Evolutionary conservation across 2,797 vertebrate genomes (phyloP).

Genomic region (Poeciliopsis turneri): DNA sequence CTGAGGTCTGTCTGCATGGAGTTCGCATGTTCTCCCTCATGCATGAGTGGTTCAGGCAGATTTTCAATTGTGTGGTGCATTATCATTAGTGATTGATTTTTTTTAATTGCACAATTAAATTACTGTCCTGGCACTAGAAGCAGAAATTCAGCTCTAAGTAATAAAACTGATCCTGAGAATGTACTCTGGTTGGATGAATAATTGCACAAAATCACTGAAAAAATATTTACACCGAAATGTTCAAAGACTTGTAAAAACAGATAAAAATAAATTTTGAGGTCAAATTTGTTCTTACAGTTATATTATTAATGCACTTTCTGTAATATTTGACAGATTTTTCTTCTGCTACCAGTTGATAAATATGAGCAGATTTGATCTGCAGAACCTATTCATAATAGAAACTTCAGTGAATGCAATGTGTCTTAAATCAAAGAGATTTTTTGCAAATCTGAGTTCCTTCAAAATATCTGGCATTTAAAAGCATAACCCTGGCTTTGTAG

Average conservation of each 20-base stretch:
- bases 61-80: conserved; percentile 21
- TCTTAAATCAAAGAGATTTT: not conserved
- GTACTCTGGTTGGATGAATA: not conserved
- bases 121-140: not conserved
- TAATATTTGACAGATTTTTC: not conserved
- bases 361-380: not conserved
- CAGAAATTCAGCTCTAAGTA: conserved; percentile 12
- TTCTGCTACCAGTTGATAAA: not conserved
- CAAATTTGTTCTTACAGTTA: not conserved
- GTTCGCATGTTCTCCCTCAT: not conserved
- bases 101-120: conserved; percentile 4
- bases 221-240: not conserved
- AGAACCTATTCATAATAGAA: not conserved
- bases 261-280: not conserved
- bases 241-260: not conserved
- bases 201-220: not conserved
- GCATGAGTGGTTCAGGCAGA: not conserved
- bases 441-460: not conserved
- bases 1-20: not conserved
- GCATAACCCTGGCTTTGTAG: not conserved
- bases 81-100: conserved; percentile 10
- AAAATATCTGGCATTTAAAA: not conserved
- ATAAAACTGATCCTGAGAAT: conserved; percentile 1
- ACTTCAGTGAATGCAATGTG: not conserved
- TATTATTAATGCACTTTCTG: not conserved